These are phyloP conservation scores for Lithophane semibrunnea DNA, from an alignment of 2,888 invertebrate genomes.

Conservation along the genomic window DNA sequence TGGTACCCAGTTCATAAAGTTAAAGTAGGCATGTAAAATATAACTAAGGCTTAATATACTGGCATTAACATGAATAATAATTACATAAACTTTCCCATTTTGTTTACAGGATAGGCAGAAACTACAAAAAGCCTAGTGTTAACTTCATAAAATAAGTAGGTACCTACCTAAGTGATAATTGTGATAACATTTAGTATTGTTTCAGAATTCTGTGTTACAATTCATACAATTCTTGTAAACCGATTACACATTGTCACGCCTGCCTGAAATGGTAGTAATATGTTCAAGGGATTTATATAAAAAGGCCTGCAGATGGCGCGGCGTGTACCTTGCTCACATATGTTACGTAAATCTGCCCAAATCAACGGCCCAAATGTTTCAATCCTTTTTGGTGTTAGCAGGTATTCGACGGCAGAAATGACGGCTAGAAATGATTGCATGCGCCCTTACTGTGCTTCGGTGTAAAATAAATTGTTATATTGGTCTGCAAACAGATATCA, in stretches of 20 bases:
- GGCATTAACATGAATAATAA: background rate
- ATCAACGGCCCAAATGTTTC: background rate
- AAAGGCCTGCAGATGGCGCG: background rate
- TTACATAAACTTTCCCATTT: background rate
- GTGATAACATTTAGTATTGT: background rate
- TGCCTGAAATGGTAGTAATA: slow-evolving; percentile 7
- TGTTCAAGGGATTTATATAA: slow-evolving; percentile 14
- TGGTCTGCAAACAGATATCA: background rate
- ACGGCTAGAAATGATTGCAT: background rate
- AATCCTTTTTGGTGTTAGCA: background rate
- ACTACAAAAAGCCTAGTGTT: background rate
- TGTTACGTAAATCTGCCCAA: slow-evolving; percentile 16
- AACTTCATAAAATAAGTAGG: background rate
- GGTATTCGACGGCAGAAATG: background rate
- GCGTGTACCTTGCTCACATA: background rate
- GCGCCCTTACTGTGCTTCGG: no score
- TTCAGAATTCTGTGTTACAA: background rate
- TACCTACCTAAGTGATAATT: background rate
- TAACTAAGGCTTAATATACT: background rate
- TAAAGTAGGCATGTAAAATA: background rate
- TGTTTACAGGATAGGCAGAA: background rate
- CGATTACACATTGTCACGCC: background rate
- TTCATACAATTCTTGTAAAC: slow-evolving; percentile 8
- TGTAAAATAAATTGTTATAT: background rate
- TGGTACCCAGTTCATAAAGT: background rate